Conservation (phyloP, 1,140 invertebrate genomes). For the Sesamia nonagrioides region DNA sequence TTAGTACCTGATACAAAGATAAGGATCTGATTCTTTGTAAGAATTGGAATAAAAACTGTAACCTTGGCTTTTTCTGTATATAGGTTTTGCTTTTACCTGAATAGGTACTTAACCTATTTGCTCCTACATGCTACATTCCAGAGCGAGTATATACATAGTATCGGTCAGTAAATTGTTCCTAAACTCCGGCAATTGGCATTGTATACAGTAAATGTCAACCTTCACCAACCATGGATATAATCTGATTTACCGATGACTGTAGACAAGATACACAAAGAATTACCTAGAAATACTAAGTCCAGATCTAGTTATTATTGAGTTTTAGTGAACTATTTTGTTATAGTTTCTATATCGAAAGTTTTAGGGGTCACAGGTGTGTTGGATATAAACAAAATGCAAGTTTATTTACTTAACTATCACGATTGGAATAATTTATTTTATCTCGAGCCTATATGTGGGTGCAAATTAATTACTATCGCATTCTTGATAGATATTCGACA, state of each 20-base stretch:
- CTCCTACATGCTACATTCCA: neutral
- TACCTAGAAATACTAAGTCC: neutral
- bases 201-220: neutral
- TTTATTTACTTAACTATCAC: neutral
- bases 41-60: neutral
- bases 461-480: constrained; percentile 38
- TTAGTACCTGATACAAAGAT: neutral
- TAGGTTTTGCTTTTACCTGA: neutral
- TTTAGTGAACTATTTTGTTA: neutral
- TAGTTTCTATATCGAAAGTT: neutral
- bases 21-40: neutral
- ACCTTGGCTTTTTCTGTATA: neutral
- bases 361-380: neutral
- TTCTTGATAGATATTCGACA: constrained; percentile 43
- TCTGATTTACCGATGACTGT: neutral
- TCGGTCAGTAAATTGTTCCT: neutral
- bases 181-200: neutral
- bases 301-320: neutral
- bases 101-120: neutral
- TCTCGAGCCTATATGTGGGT: constrained; percentile 13
- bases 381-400: neutral
- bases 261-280: neutral
- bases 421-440: constrained; percentile 16
- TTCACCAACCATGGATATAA: neutral
- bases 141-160: too few species aligned